These are phyloP conservation scores for Tetrao urogallus DNA, from an alignment of 2,113 vertebrate species.

Conservation along the genomic window DNA sequence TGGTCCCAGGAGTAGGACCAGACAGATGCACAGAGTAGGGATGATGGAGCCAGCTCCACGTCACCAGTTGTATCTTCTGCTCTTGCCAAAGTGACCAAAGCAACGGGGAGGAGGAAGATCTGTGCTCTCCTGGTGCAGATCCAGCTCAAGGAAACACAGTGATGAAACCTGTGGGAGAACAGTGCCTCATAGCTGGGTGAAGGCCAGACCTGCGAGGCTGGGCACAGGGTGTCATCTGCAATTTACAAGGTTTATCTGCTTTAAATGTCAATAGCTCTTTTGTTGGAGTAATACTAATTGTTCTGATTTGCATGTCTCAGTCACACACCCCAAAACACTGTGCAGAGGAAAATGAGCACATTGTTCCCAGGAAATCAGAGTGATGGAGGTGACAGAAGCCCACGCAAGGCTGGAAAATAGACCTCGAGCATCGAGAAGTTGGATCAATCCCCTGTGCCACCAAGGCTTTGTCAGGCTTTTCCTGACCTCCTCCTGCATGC, in stretches of 20 bases:
- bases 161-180: constrained; percentile 20
- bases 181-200: constrained; percentile 3
- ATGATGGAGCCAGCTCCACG: rapidly evolving
- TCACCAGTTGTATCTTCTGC: neutral
- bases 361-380: neutral
- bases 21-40: neutral
- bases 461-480: neutral
- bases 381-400: neutral
- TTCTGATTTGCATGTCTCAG: constrained; percentile 14
- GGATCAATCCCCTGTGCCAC: neutral
- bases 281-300: constrained; percentile 48
- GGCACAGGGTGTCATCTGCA: constrained; percentile 14
- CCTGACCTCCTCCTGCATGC: neutral
- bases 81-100: neutral
- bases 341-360: constrained; percentile 14
- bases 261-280: constrained; percentile 42
- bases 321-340: neutral
- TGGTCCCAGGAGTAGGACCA: neutral
- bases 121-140: neutral
- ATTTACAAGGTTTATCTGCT: constrained; percentile 40
- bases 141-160: neutral
- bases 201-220: neutral
- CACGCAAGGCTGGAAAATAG: neutral
- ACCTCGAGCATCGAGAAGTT: neutral
- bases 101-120: rapidly evolving